phyloP scores from a whole-genome alignment of 2,113 vertebrate genomes.

The Daubentonia madagascariensis region DNA sequence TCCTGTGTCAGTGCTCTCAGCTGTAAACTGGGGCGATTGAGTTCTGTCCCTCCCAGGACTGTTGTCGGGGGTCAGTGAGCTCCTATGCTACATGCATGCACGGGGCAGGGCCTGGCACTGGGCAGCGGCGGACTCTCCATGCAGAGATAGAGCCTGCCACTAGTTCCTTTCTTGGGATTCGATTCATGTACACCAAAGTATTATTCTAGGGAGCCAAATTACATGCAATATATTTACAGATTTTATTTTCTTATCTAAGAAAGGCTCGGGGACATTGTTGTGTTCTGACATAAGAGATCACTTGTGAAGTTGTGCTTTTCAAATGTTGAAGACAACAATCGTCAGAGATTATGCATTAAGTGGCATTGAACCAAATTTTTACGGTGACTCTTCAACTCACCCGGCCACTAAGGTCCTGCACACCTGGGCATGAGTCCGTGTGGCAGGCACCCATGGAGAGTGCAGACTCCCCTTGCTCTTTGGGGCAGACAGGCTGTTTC shows the following conservation, averaged over 20 bases:
- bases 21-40: rapidly evolving
- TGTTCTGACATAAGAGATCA: not conserved
- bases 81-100: not conserved
- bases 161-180: not conserved
- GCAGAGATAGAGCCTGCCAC: not conserved
- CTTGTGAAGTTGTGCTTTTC: not conserved
- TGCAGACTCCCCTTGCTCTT: rapidly evolving
- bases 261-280: rapidly evolving
- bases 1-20: not conserved
- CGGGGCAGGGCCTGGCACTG: too few species aligned
- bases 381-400: not conserved
- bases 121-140: not conserved
- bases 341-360: rapidly evolving
- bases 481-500: not conserved
- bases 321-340: rapidly evolving
- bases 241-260: rapidly evolving
- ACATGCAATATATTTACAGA: rapidly evolving
- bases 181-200: rapidly evolving
- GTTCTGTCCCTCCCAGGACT: rapidly evolving
- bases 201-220: not conserved
- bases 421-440: rapidly evolving
- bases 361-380: not conserved
- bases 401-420: rapidly evolving
- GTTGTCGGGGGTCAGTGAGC: rapidly evolving
- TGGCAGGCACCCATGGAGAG: not conserved